A percentile compares a stretch with the other conserved stretches of the same genome.
Evolutionary conservation across 2,113 vertebrate genomes (phyloP).

Genomic region (Sialia sialis): DNA sequence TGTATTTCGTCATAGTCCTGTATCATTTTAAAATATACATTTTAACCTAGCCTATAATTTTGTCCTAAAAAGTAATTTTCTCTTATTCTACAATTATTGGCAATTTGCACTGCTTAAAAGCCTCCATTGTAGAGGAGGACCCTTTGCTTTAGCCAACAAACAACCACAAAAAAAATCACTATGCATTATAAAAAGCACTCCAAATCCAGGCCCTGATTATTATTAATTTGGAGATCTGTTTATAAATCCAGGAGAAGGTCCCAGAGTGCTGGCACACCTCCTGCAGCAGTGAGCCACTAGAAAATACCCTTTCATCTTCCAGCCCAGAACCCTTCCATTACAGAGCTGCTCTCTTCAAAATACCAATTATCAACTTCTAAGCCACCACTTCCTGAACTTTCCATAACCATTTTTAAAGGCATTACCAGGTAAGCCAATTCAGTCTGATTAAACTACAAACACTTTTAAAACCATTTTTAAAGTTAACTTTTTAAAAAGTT

Average conservation of each 20-base stretch:
- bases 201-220: not conserved
- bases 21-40: not conserved
- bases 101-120: conserved; percentile 15
- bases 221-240: not conserved
- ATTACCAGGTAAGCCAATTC: not conserved
- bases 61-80: conserved; percentile 10
- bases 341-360: not conserved
- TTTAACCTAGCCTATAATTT: conserved; percentile 21
- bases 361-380: not conserved
- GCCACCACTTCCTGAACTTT: not conserved
- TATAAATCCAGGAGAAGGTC: not conserved
- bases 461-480: not conserved
- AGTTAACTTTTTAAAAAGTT: not conserved
- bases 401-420: accelerated
- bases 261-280: not conserved
- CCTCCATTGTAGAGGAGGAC: not conserved
- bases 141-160: not conserved
- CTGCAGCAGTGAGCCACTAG: not conserved
- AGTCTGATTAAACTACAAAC: not conserved
- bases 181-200: not conserved
- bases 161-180: not conserved
- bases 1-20: not conserved
- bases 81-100: not conserved
- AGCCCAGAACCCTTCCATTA: not conserved
- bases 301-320: not conserved